These are phyloP conservation scores for Bibio marci DNA, from an alignment of 2,888 invertebrate genomes.

Conservation along the genomic window DNA sequence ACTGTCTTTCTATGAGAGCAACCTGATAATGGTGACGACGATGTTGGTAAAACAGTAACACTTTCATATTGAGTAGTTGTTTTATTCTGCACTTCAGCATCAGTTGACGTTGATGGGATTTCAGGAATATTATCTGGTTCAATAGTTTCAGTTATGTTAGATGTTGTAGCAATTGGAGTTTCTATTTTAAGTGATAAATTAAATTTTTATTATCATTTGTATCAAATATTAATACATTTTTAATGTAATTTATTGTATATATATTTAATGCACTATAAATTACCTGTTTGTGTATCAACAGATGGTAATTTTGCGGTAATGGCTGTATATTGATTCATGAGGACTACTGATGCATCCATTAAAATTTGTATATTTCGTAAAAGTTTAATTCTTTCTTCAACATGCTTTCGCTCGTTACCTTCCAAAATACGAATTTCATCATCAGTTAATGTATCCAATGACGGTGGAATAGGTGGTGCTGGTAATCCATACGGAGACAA, in stretches of 20 bases:
- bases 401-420: conserved; percentile 67
- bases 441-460: conserved; percentile 54
- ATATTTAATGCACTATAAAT: too few species aligned
- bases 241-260: too few species aligned
- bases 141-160: too few species aligned
- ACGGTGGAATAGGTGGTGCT: conserved; percentile 61
- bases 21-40: conserved; percentile 5
- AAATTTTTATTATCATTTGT: too few species aligned
- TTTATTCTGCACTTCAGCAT: not conserved
- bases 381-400: conserved; percentile 79
- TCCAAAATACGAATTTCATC: conserved; percentile 82
- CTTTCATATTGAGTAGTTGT: not conserved
- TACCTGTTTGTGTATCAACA: conserved; percentile 1
- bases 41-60: not conserved
- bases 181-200: too few species aligned
- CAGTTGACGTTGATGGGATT: not conserved
- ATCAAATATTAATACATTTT: too few species aligned
- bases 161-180: too few species aligned
- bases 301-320: conserved; percentile 41
- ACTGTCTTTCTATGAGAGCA: conserved; percentile 2
- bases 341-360: conserved; percentile 79
- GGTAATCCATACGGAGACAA: conserved; percentile 35
- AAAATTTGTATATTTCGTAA: conserved; percentile 74
- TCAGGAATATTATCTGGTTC: too few species aligned
- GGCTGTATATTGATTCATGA: conserved; percentile 86